Evolutionary conservation across 2,888 invertebrate species (phyloP).

Genomic region (Epirrita christyi): DNA sequence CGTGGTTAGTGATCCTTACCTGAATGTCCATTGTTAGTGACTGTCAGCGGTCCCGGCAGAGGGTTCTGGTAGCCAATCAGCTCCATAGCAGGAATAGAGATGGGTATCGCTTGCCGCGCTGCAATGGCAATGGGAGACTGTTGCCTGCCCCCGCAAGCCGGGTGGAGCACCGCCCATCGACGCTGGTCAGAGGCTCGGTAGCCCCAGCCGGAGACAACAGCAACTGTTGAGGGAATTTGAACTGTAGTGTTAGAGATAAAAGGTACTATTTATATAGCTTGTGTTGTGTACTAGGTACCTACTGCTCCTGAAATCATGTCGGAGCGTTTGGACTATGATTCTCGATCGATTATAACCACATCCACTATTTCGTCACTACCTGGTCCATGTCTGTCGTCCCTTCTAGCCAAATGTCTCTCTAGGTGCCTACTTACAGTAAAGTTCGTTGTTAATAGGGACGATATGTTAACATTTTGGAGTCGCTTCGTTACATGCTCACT

Average conservation of each 20-base stretch:
- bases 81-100: conserved; percentile 89
- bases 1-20: conserved; percentile 68
- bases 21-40: conserved; percentile 89
- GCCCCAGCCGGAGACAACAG: conserved; percentile 78
- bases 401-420: no score
- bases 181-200: conserved; percentile 87
- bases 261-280: not conserved
- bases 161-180: conserved; percentile 86
- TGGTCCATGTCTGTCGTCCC: no score
- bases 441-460: no score
- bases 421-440: no score
- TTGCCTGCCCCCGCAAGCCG: conserved; percentile 86
- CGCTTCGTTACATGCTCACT: no score
- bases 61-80: conserved; percentile 89
- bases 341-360: no score
- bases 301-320: no score
- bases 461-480: no score
- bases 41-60: conserved; percentile 85
- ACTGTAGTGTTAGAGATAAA: conserved; percentile 15
- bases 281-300: no score
- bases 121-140: conserved; percentile 89
- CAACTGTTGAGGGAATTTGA: conserved; percentile 41
- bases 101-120: conserved; percentile 85
- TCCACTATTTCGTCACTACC: no score
- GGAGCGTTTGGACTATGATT: no score